phyloP scores from a whole-genome alignment of 1,140 invertebrate species.

The Drosophila pandora region DNA sequence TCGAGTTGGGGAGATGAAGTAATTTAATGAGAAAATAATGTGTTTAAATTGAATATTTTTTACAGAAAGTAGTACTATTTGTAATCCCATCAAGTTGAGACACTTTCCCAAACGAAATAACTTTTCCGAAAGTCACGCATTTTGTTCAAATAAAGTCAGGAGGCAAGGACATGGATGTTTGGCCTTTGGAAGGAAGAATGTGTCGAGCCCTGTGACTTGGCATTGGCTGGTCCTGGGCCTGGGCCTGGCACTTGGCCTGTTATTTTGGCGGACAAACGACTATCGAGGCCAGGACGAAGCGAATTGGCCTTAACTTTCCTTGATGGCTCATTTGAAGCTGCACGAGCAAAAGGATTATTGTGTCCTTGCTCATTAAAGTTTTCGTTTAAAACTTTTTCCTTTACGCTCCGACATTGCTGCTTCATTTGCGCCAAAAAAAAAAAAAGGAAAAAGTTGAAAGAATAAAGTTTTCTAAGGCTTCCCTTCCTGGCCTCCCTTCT shows the following conservation, averaged over 20 bases:
- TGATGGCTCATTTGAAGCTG: constrained; percentile 63
- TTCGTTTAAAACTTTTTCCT: constrained; percentile 40
- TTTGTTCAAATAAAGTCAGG: neutral
- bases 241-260: constrained; percentile 1
- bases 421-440: constrained; percentile 39
- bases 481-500: constrained; percentile 11
- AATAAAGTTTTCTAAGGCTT: constrained; percentile 45
- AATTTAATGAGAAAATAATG: neutral
- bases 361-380: constrained; percentile 66
- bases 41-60: neutral
- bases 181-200: neutral
- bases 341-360: constrained; percentile 54
- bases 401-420: constrained; percentile 37
- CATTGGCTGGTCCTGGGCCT: constrained; percentile 8
- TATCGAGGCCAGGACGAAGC: constrained; percentile 13
- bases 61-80: neutral
- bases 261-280: constrained; percentile 9
- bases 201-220: neutral
- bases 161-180: constrained; percentile 10
- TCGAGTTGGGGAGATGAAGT: neutral
- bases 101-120: neutral
- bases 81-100: neutral
- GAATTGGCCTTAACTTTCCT: constrained; percentile 35
- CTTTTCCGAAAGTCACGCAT: too few relatives aligned
- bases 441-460: constrained; percentile 41